Base-by-base conservation (phyloP, 92 coral and sea anemone genomes). In the Hydrozoanthus gracilis region DNA sequence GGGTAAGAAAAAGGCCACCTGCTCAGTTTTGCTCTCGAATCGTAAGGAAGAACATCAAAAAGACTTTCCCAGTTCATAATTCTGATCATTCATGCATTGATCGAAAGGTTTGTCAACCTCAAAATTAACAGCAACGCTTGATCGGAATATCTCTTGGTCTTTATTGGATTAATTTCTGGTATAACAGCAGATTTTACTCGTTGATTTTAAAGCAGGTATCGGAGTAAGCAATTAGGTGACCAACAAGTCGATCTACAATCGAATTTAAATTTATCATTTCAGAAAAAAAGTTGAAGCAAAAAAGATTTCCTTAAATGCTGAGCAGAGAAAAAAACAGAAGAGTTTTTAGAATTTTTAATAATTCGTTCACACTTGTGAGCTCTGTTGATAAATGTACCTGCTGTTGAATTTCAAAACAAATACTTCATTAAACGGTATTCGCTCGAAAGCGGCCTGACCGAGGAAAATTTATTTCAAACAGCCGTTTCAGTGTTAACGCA, bases 351-450 rank as follows among this genome's bases (percentile, higher is more conserved):
- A 27, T 2, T 27, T 27, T 27, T 27, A 0, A 27, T 2, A 27
- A 27, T 27, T 27, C 39, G 39, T 27, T 27, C 39, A 27, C 39
- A 27, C 39, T 27, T 51, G 11, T 18, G 20, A 52, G 6, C 50
- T 54, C 12, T 76, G 67, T 54, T 76, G 65, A 54, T 52, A 76
- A 75, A 76, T 51, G 8, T 56, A 76, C 82, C 82, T 76, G 82
- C 66, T 76, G 47, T 54, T 54, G 27, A 54, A 8, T 51, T 51
- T 51, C 8, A 11, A 18, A 76, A 54, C 82, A 16, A 76, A 9
- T 10, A 51, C 14, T 45, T 15, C 70, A 64, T 64, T 27, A 27
- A 27, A 27, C 39, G 39, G 2, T 27, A 27, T 27, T 27, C 39
- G 39, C 39, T 27, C 39, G 39, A 27, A 27, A 27, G 39, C 39